A percentile compares a stretch with the other conserved stretches of the same genome.
Conservation (phyloP, 2,797 vertebrate species). For the Heteromormyrus szaboi region DNA sequence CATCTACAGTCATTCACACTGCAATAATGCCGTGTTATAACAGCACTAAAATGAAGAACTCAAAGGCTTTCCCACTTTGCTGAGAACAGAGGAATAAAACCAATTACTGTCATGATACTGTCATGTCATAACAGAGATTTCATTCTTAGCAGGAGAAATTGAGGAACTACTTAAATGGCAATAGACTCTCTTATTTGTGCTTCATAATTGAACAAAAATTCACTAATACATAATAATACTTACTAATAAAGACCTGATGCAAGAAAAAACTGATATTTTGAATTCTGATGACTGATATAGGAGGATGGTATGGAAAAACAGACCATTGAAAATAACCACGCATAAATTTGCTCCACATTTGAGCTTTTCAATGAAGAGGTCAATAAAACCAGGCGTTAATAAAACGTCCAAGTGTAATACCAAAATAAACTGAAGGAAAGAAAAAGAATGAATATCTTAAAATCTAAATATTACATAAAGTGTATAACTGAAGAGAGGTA, state of each 20-base stretch:
- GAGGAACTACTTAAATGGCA: background rate
- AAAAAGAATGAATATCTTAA: background rate
- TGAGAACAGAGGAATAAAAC: background rate
- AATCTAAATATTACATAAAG: background rate
- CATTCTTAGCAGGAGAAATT: background rate
- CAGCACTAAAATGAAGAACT: background rate
- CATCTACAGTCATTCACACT: background rate
- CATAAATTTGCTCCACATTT: background rate
- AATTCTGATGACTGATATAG: background rate
- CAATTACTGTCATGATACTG: background rate
- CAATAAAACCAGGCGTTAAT: background rate
- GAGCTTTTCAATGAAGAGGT: background rate
- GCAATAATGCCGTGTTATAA: background rate
- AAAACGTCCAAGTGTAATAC: background rate
- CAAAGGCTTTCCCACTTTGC: background rate
- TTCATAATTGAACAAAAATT: background rate
- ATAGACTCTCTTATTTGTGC: background rate
- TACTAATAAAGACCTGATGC: background rate
- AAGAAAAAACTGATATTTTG: background rate
- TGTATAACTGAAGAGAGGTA: background rate
- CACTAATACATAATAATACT: background rate
- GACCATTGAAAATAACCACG: background rate
- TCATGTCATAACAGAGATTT: background rate
- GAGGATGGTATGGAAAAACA: background rate
- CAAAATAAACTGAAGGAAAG: background rate